These are phyloP conservation scores for Kuschelorhynchus macadamiae DNA, from an alignment of 2,888 invertebrate genomes.

Conservation along the genomic window DNA sequence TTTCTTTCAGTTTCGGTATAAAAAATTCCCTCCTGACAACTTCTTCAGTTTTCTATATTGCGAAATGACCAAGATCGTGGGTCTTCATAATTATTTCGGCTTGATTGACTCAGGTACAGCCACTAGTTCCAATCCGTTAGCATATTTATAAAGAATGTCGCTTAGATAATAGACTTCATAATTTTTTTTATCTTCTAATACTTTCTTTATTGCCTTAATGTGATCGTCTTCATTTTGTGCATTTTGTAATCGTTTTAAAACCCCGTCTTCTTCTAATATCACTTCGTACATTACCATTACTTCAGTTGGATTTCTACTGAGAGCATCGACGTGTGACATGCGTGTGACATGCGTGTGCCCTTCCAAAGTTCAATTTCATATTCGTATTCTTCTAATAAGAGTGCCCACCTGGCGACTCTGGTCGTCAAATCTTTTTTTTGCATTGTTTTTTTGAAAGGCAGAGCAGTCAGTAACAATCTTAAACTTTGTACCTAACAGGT, in stretches of 20 bases:
- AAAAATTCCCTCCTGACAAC: constrained; percentile 42
- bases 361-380: constrained; percentile 57
- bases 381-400: constrained; percentile 57
- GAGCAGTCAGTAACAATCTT: too few species aligned
- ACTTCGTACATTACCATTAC: constrained; percentile 9
- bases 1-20: constrained; percentile 49
- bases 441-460: not conserved
- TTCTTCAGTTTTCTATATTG: constrained; percentile 50
- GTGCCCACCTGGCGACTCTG: constrained; percentile 59
- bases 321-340: constrained; percentile 14
- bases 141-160: constrained; percentile 52
- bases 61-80: constrained; percentile 63
- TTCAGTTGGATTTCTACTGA: constrained; percentile 11
- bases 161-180: constrained; percentile 38
- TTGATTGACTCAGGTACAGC: constrained; percentile 58
- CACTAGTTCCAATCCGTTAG: too few species aligned
- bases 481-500: too few species aligned
- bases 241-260: constrained; percentile 16
- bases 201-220: constrained; percentile 50
- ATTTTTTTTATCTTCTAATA: constrained; percentile 36
- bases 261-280: constrained; percentile 20
- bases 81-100: constrained; percentile 59
- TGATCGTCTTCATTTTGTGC: constrained; percentile 53
- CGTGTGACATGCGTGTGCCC: constrained; percentile 38
- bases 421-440: constrained; percentile 55